These are phyloP conservation scores for Botia kubotai DNA, from an alignment of 2,797 vertebrate genomes.

Conservation along the genomic window DNA sequence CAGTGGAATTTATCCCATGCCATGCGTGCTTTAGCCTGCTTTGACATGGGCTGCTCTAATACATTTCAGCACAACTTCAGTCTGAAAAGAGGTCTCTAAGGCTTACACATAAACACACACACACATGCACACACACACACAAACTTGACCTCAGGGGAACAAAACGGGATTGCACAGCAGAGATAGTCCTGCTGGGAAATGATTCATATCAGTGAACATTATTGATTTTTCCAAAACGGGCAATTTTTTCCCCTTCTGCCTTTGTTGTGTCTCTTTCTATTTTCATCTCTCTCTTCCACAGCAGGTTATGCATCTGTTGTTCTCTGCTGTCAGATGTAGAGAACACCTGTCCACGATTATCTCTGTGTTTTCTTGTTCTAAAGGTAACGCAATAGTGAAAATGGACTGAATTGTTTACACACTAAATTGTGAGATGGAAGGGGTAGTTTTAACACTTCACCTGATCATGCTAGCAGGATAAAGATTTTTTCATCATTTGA, in stretches of 20 bases:
- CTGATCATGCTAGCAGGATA: background rate
- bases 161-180: conserved; percentile 68
- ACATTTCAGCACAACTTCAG: conserved; percentile 75
- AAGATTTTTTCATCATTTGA: background rate
- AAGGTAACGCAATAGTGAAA: background rate
- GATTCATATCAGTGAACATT: conserved; percentile 83
- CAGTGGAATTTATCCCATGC: conserved; percentile 61
- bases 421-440: background rate
- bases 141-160: conserved; percentile 76
- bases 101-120: conserved; percentile 72
- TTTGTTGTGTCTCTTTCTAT: conserved; percentile 62
- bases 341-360: conserved; percentile 54
- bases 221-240: conserved; percentile 78
- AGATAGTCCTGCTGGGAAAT: conserved; percentile 75
- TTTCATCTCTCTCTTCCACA: conserved; percentile 47
- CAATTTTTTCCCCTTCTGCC: conserved; percentile 68
- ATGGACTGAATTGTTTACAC: background rate
- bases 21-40: conserved; percentile 69
- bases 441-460: background rate
- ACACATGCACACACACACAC: conserved; percentile 65
- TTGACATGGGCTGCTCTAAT: conserved; percentile 77
- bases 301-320: conserved; percentile 56
- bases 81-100: conserved; percentile 74
- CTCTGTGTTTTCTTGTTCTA: conserved; percentile 23
- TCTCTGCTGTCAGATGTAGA: conserved; percentile 48